Evolutionary conservation across 1,140 invertebrate genomes (phyloP).

Genomic region (Helicoverpa zea): DNA sequence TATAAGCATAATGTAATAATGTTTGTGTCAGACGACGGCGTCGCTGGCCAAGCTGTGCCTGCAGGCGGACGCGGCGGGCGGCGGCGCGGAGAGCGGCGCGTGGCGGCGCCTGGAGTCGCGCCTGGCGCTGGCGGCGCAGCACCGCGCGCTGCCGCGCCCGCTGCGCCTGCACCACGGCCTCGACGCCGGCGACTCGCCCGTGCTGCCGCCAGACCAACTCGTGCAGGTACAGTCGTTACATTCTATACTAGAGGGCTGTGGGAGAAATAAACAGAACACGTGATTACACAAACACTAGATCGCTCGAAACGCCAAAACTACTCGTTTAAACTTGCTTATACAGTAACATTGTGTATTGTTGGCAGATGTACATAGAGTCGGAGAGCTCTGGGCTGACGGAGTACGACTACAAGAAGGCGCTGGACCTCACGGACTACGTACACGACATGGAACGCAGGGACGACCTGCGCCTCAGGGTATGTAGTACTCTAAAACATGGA

Average conservation of each 20-base stretch:
- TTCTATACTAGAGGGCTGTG: no score
- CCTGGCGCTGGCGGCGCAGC: conserved; percentile 75
- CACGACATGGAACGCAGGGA: conserved; percentile 69
- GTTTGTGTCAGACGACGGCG: conserved; percentile 88
- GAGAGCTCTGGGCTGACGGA: conserved; percentile 71
- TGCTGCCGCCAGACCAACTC: conserved; percentile 71
- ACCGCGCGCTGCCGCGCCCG: conserved; percentile 68
- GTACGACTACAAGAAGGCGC: conserved; percentile 81
- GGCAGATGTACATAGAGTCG: conserved; percentile 80
- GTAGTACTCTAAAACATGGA: background rate
- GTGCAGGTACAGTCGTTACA: conserved; percentile 65
- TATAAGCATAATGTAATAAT: no score
- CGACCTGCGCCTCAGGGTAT: conserved; percentile 67
- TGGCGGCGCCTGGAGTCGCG: conserved; percentile 58
- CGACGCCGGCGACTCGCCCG: conserved; percentile 58
- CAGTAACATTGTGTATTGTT: conserved; percentile 3
- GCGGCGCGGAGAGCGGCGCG: conserved; percentile 29
- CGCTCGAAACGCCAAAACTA: no score
- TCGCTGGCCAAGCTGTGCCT: conserved; percentile 90
- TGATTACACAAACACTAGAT: no score
- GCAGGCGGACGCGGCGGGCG: conserved; percentile 61
- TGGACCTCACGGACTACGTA: conserved; percentile 78
- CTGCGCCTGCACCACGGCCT: conserved; percentile 68
- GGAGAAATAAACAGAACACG: no score
- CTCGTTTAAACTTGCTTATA: no score